Evolutionary conservation across 2,888 invertebrate species (phyloP).

Genomic region (Trachelus iudaicus): DNA sequence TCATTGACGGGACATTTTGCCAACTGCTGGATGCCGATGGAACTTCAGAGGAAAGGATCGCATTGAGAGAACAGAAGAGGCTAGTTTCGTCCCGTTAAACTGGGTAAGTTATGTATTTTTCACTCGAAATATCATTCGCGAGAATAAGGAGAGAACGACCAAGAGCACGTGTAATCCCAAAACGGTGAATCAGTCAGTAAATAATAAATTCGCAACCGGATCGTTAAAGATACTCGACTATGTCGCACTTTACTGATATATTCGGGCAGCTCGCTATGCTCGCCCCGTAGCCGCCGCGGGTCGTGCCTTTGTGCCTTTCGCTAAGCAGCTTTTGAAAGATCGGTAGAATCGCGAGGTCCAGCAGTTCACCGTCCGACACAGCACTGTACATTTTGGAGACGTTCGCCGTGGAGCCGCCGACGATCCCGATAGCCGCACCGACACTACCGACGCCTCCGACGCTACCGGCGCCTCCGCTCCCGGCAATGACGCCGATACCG

Average conservation of each 20-base stretch:
- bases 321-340: slow-evolving; percentile 93
- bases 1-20: too few species aligned
- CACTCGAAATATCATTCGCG: too few species aligned
- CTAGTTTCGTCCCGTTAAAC: too few species aligned
- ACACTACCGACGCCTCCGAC: slow-evolving; percentile 47
- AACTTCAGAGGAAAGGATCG: too few species aligned
- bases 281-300: slow-evolving; percentile 75
- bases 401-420: slow-evolving; percentile 53
- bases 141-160: too few species aligned
- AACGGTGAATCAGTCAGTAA: too few species aligned
- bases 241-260: slow-evolving; percentile 95
- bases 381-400: slow-evolving; percentile 76
- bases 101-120: too few species aligned
- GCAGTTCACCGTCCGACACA: slow-evolving; percentile 84
- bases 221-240: slow-evolving; percentile 89
- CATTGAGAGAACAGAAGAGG: too few species aligned
- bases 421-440: slow-evolving; percentile 60
- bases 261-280: slow-evolving; percentile 92
- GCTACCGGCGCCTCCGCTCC: slow-evolving; percentile 56
- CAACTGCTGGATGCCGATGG: too few species aligned
- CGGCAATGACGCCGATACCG: slow-evolving; percentile 45
- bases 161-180: too few species aligned
- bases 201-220: too few species aligned
- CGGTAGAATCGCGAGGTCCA: slow-evolving; percentile 88
- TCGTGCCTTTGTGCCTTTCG: slow-evolving; percentile 78